Conservation (phyloP, 2,888 invertebrate genomes). For the Balanococcus diminutus region DNA sequence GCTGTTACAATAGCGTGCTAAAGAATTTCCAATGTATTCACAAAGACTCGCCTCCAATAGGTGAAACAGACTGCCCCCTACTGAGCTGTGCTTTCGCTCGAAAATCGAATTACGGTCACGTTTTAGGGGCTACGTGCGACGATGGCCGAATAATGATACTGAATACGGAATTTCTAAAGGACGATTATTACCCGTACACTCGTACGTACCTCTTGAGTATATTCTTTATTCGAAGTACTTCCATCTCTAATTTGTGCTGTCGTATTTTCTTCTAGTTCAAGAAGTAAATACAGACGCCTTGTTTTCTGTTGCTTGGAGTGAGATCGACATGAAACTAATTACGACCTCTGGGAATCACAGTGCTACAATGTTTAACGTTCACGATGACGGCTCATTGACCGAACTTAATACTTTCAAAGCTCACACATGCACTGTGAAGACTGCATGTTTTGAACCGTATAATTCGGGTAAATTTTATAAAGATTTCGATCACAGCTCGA, state of each 20-base stretch:
- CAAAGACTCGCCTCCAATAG: neutral
- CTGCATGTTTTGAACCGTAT: conserved; percentile 74
- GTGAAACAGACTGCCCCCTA: neutral
- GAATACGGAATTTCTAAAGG: neutral
- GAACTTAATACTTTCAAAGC: conserved; percentile 68
- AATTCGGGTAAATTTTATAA: conserved; percentile 64
- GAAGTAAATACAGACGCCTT: conserved; percentile 82
- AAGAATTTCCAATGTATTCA: conserved; percentile 6
- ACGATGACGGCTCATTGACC: conserved; percentile 52
- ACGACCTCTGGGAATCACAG: conserved; percentile 88
- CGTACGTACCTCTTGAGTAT: neutral
- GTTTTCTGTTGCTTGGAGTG: conserved; percentile 88
- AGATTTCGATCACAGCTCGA: neutral
- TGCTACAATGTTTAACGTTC: conserved; percentile 78
- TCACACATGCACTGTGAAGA: conserved; percentile 83
- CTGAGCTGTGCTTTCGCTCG: conserved; percentile 45
- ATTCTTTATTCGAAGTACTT: neutral
- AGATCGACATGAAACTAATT: conserved; percentile 75
- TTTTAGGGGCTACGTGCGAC: conserved; percentile 34
- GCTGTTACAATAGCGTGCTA: neutral
- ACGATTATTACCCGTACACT: neutral
- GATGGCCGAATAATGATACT: conserved; percentile 34
- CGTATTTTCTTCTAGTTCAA: conserved; percentile 48
- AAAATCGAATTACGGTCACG: conserved; percentile 19
- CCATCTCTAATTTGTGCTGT: neutral